Base-by-base conservation (phyloP, 2,797 vertebrate species). In the Acanthiza pusilla region DNA sequence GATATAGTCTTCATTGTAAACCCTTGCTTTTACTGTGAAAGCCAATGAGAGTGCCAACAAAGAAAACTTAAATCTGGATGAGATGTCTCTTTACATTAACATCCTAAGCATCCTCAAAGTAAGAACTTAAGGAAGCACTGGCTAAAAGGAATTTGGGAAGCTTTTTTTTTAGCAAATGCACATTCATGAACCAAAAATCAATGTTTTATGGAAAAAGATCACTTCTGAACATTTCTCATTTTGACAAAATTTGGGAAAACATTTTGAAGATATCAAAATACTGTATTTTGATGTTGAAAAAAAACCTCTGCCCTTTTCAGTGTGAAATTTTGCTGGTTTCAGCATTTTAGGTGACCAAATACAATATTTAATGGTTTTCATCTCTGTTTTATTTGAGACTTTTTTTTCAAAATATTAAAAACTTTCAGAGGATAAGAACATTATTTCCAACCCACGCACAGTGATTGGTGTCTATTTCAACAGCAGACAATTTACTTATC, bases 81-180 rank as follows among this genome's bases (percentile, higher is more conserved):
- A 93, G 17, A n/a, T 63, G 13, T 50, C 51, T 54, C 50, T 89
- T 57, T 76, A 67, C 6, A 19, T 72, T 54, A 40, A 11, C 29
- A 72, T 45, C 74, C 23, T 71, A 42, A 90, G 42, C 48, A 88
- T 65, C 50, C 40, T 88, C 51, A 94, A 85, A 91, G 78, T 13
- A 29, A 40, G 55, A 84, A 65, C 51, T 48, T 81, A 25, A 62
- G 43, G 58, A 90, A 79, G 14, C 22, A 58, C 2, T 26, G 40
- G 4, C 16, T 70, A 40, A 22, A 23, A 72, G 36, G 32, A 88
- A 61, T 61, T 75, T 9, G 48, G 72, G 29, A 88, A 84, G 21
- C 14, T 27, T 42, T 62, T 0, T 73, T 0, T 1, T 74, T 57
- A 19, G 36, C 1, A 25, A 89, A 77, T 23, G 16, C 7, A 48